Percentiles rank a stretch among this genome's conserved stretches.
Evolutionary conservation across 2,888 invertebrate species (phyloP).

Genomic region (Clivina fossor): DNA sequence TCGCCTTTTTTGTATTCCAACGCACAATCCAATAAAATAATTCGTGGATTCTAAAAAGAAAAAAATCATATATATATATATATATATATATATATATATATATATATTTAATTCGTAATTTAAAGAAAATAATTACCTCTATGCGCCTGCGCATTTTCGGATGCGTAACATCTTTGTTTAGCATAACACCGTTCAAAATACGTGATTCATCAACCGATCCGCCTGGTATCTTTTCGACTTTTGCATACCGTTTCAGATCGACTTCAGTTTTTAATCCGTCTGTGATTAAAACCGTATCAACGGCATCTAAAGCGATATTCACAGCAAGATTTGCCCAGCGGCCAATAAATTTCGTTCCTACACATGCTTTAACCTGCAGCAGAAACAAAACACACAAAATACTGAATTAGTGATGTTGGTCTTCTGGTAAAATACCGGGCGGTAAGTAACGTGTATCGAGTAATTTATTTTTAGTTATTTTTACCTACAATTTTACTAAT

Average conservation of each 20-base stretch:
- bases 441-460: no score
- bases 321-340: constrained; percentile 96
- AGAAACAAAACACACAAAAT: constrained; percentile 41
- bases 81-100: constrained; percentile 7
- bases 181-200: constrained; percentile 92
- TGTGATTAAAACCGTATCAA: constrained; percentile 84
- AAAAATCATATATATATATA: constrained; percentile 4
- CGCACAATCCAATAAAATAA: constrained; percentile 91
- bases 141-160: constrained; percentile 94
- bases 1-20: constrained; percentile 99
- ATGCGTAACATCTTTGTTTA: constrained; percentile 98
- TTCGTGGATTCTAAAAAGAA: constrained; percentile 80
- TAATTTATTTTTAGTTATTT: no score
- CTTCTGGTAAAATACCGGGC: no score
- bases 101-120: neutral
- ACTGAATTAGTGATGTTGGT: neutral
- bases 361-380: constrained; percentile 79
- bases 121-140: constrained; percentile 50
- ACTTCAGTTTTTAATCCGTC: constrained; percentile 92
- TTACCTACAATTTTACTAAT: no score
- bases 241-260: constrained; percentile 97
- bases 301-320: constrained; percentile 93
- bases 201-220: constrained; percentile 92
- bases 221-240: constrained; percentile 93
- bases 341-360: constrained; percentile 96